phyloP scores from a whole-genome alignment of 2,797 vertebrate species.

The Sus cebifrons region DNA sequence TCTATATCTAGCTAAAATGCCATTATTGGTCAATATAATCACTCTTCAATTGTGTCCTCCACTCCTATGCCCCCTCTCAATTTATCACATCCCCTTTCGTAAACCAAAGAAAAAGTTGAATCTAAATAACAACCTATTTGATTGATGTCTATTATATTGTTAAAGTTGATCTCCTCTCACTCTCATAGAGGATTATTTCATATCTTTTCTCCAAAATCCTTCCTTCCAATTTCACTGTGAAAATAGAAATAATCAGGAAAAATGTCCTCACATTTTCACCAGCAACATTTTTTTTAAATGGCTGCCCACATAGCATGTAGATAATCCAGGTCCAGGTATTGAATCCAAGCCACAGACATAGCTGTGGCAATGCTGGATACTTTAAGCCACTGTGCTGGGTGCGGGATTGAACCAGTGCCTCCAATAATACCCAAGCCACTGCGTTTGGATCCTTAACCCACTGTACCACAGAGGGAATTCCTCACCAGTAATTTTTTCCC shows the following conservation, averaged over 20 bases:
- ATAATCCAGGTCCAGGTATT: no score
- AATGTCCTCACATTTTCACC: neutral
- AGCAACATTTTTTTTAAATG: neutral
- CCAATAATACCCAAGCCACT: no score
- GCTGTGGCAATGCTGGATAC: no score
- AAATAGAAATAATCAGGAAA: neutral
- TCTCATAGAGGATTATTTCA: neutral
- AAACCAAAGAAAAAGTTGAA: neutral
- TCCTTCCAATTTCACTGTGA: neutral
- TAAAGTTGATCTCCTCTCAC: neutral
- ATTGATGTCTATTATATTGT: neutral
- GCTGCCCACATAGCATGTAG: no score
- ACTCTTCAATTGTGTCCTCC: neutral
- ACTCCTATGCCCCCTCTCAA: neutral
- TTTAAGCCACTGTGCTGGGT: no score
- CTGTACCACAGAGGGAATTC: no score
- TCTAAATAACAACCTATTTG: neutral
- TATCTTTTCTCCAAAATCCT: neutral
- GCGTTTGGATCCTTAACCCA: no score
- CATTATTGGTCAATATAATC: no score
- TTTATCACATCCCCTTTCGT: neutral
- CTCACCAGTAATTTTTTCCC: neutral
- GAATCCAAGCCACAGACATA: no score
- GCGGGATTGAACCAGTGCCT: no score
- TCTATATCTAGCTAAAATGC: neutral